Conservation (phyloP, 2,797 vertebrate species). For the Silurus aristotelis region DNA sequence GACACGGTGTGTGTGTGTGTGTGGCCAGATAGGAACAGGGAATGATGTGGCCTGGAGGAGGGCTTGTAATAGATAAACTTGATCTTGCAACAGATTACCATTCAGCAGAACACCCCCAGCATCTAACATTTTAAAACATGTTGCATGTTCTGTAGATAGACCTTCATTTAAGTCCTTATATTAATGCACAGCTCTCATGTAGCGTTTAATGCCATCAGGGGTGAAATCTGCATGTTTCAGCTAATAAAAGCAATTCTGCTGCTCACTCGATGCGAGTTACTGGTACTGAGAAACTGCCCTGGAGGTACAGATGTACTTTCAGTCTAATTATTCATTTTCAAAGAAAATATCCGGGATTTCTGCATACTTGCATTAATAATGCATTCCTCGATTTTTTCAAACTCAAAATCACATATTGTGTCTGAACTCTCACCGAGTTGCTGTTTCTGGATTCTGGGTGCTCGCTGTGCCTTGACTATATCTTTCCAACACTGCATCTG, state of each 20-base stretch:
- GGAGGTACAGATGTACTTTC: conserved; percentile 29
- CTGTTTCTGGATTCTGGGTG: background rate
- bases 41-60: background rate
- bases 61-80: conserved; percentile 22
- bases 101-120: background rate
- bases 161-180: background rate
- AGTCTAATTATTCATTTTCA: conserved; percentile 39
- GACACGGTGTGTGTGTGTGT: background rate
- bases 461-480: background rate
- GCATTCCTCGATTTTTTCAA: background rate
- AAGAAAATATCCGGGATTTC: conserved; percentile 15
- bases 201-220: conserved; percentile 11
- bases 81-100: background rate
- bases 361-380: conserved; percentile 38
- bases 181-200: background rate
- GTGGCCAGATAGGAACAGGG: background rate
- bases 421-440: background rate
- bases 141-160: background rate
- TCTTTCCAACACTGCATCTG: conserved; percentile 30
- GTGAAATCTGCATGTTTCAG: conserved; percentile 19
- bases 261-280: conserved; percentile 22
- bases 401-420: background rate
- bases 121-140: background rate
- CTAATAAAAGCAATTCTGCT: conserved; percentile 21
- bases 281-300: conserved; percentile 30